Conservation (phyloP, 64 coral and sea anemone species). For the Montipora capricornis region DNA sequence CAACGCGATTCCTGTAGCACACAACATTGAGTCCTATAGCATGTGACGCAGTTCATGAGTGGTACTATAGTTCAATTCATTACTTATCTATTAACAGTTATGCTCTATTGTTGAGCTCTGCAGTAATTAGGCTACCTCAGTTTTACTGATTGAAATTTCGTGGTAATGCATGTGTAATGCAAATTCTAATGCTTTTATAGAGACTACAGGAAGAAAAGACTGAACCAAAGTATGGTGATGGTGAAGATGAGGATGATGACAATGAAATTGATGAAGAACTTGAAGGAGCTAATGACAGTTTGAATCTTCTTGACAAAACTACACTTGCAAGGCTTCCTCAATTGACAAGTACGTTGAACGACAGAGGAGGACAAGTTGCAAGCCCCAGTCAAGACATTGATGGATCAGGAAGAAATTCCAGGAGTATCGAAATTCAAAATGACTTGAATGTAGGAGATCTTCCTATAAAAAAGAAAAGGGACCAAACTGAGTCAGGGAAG, state of each 20-base stretch:
- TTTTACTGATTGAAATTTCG: no score
- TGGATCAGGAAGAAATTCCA: background rate
- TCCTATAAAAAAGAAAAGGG: background rate
- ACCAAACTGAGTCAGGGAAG: background rate
- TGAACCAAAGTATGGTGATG: background rate
- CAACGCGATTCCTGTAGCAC: no score
- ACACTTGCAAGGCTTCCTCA: slow-evolving; percentile 79
- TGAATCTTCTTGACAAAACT: slow-evolving; percentile 72
- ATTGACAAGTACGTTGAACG: slow-evolving; percentile 7
- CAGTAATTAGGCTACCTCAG: no score
- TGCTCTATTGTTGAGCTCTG: no score
- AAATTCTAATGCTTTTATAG: slow-evolving; percentile 13
- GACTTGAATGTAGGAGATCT: background rate
- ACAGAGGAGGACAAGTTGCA: background rate
- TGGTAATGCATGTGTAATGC: no score
- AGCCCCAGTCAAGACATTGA: background rate
- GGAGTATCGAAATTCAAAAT: background rate
- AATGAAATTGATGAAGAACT: slow-evolving; percentile 90
- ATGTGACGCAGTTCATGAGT: no score
- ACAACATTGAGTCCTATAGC: no score
- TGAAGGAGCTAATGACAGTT: slow-evolving; percentile 82
- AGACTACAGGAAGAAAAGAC: slow-evolving; percentile 57
- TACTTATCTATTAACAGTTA: no score
- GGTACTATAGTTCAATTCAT: no score
- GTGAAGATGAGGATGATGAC: slow-evolving; percentile 53